Conservation (phyloP, 2,888 invertebrate genomes). For the Deroplatys truncata region DNA sequence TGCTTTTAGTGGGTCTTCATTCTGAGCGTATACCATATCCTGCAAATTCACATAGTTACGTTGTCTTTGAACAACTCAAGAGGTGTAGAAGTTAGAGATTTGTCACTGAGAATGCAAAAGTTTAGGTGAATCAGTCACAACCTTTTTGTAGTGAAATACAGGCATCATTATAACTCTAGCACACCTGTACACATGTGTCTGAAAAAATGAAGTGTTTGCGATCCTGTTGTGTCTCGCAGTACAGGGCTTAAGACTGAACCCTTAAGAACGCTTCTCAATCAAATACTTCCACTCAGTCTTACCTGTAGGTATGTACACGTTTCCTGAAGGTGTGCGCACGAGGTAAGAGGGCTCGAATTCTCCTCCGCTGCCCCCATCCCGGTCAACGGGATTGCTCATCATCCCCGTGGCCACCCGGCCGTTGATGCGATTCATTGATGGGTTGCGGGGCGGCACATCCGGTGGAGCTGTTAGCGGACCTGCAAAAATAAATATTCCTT, state of each 20-base stretch:
- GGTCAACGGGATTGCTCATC: conserved; percentile 42
- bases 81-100: too few species aligned
- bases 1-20: too few species aligned
- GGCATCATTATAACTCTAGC: too few species aligned
- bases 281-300: conserved; percentile 8
- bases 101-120: too few species aligned
- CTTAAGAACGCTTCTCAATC: background rate
- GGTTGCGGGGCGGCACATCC: conserved; percentile 87
- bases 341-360: conserved; percentile 89
- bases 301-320: conserved; percentile 87
- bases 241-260: background rate
- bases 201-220: too few species aligned
- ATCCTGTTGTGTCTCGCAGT: too few species aligned
- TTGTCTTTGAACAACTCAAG: too few species aligned
- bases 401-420: conserved; percentile 64
- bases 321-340: conserved; percentile 86
- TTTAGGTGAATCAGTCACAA: too few species aligned
- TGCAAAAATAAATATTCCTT: conserved; percentile 45
- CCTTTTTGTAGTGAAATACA: too few species aligned
- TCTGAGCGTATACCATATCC: too few species aligned
- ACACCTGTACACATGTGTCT: too few species aligned
- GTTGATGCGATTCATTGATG: conserved; percentile 87
- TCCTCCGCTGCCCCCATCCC: conserved; percentile 53
- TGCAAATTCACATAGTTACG: too few species aligned
- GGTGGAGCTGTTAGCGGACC: conserved; percentile 83